These are phyloP conservation scores for Macquaria australasica DNA, from an alignment of 2,113 vertebrate species.

Conservation along the genomic window DNA sequence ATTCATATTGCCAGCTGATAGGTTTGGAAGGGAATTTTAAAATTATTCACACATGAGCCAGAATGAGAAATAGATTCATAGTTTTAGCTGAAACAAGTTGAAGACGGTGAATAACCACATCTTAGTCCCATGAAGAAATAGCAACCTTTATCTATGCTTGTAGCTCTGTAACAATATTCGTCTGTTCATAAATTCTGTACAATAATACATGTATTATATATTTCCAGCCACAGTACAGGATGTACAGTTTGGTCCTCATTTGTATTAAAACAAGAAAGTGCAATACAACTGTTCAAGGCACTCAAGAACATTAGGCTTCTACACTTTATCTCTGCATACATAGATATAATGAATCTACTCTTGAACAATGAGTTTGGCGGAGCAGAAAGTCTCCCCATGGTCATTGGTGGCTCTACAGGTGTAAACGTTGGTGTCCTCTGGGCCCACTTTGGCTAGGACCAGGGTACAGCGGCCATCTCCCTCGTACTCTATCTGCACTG, in stretches of 20 bases:
- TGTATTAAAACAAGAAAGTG: constrained; percentile 34
- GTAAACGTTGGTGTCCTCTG: constrained; percentile 75
- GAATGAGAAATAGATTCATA: neutral
- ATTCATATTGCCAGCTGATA: neutral
- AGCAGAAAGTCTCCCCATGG: constrained; percentile 76
- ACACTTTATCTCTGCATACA: constrained; percentile 5
- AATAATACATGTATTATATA: constrained; percentile 21
- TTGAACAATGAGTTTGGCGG: constrained; percentile 63
- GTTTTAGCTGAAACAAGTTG: neutral
- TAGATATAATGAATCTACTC: constrained; percentile 12
- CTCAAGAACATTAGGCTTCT: neutral
- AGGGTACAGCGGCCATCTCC: constrained; percentile 85
- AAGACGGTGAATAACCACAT: neutral
- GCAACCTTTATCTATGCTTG: neutral
- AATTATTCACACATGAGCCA: neutral
- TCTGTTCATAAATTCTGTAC: constrained; percentile 10
- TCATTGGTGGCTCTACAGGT: constrained; percentile 82
- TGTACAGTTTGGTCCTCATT: neutral
- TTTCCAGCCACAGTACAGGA: constrained; percentile 1
- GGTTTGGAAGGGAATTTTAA: neutral
- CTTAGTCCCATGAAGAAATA: constrained; percentile 7
- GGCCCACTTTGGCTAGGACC: constrained; percentile 64
- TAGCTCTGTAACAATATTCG: constrained; percentile 44
- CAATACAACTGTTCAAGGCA: constrained; percentile 21
- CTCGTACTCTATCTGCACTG: constrained; percentile 82